Percentiles rank a stretch among this genome's conserved stretches.
Conservation (phyloP, 2,888 invertebrate genomes). For the Orchestes rusci region DNA sequence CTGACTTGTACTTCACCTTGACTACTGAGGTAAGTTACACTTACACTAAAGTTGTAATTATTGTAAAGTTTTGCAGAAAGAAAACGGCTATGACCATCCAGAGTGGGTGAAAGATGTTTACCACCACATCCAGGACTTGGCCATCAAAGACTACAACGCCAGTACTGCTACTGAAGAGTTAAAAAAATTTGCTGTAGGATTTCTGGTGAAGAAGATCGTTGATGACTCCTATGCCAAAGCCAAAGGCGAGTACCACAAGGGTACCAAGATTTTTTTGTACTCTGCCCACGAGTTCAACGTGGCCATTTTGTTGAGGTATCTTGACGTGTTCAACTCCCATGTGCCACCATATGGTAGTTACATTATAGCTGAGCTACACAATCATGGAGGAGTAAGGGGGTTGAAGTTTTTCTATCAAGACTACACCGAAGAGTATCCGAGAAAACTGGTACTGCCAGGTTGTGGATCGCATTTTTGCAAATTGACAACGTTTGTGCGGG, state of each 20-base stretch:
- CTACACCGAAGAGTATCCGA: slow-evolving; percentile 26
- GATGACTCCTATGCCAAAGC: slow-evolving; percentile 32
- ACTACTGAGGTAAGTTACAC: slow-evolving; percentile 27
- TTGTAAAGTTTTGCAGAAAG: slow-evolving; percentile 28
- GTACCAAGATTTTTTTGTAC: slow-evolving; percentile 36
- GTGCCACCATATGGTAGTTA: slow-evolving; percentile 36
- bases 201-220: slow-evolving; percentile 36
- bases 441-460: slow-evolving; percentile 19
- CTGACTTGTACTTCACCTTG: slow-evolving; percentile 30
- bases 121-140: slow-evolving; percentile 37
- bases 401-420: slow-evolving; percentile 33
- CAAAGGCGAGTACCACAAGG: slow-evolving; percentile 23
- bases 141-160: slow-evolving; percentile 39
- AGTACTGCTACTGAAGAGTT: slow-evolving; percentile 33
- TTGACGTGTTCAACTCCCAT: slow-evolving; percentile 31
- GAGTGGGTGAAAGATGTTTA: slow-evolving; percentile 42
- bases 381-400: slow-evolving; percentile 25
- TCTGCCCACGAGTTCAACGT: slow-evolving; percentile 39
- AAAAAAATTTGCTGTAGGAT: slow-evolving; percentile 34
- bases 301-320: slow-evolving; percentile 32
- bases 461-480: slow-evolving; percentile 27
- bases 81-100: slow-evolving; percentile 40
- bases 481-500: slow-evolving; percentile 20
- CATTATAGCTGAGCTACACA: slow-evolving; percentile 35
- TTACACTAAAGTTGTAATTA: background rate